phyloP scores from a whole-genome alignment of 2,888 invertebrate genomes.

The Mallateleia sp. region DNA sequence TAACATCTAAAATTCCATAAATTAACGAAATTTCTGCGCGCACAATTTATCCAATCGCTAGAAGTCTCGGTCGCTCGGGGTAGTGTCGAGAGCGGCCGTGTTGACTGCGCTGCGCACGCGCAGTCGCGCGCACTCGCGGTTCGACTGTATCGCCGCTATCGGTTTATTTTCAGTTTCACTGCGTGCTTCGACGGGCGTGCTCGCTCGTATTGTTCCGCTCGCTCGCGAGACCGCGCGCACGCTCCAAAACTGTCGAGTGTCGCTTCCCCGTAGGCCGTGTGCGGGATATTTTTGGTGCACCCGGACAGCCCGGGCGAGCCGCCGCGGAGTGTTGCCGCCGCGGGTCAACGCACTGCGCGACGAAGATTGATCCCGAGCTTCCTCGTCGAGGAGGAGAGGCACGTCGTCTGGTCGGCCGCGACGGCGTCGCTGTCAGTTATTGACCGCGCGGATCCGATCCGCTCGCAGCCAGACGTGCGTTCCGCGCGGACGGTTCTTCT shows the following conservation, averaged over 20 bases:
- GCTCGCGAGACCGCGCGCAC: not conserved
- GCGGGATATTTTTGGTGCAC: constrained; percentile 58
- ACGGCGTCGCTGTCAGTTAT: constrained; percentile 49
- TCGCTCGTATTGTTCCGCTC: not conserved
- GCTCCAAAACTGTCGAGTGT: not conserved
- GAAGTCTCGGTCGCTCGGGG: not conserved
- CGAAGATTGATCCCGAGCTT: not conserved
- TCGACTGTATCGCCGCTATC: constrained; percentile 37
- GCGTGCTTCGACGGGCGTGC: constrained; percentile 41
- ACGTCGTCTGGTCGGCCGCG: constrained; percentile 1
- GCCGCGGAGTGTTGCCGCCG: not conserved
- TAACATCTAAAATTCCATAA: no score
- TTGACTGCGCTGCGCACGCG: constrained; percentile 45
- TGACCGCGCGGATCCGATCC: constrained; percentile 28
- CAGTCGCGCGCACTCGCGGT: constrained; percentile 22
- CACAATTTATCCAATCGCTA: no score
- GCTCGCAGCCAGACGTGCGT: constrained; percentile 26
- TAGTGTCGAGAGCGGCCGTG: constrained; percentile 3
- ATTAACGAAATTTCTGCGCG: no score
- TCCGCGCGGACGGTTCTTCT: constrained; percentile 16
- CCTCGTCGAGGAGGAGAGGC: not conserved
- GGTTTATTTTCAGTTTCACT: constrained; percentile 67
- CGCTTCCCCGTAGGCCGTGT: constrained; percentile 1
- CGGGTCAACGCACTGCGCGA: constrained; percentile 47
- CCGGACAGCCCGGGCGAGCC: constrained; percentile 22